phyloP scores from a whole-genome alignment of 2,888 invertebrate genomes.

The Noctuana brunneofusca region DNA sequence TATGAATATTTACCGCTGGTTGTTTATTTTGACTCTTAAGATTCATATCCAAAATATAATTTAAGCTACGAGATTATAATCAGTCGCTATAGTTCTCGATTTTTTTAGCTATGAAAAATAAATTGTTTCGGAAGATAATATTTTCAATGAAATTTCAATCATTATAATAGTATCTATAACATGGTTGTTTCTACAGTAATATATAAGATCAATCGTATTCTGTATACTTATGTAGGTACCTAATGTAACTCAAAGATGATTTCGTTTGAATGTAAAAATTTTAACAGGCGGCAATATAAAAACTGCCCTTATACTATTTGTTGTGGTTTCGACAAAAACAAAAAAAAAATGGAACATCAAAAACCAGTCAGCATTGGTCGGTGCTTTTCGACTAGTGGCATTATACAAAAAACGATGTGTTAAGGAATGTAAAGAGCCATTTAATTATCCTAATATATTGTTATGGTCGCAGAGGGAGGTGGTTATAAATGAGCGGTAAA shows the following conservation, averaged over 20 bases:
- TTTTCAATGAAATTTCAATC: too few relatives aligned
- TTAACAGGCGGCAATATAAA: constrained; percentile 67
- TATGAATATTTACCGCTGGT: too few relatives aligned
- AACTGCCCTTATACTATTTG: constrained; percentile 78
- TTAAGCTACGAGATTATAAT: neutral
- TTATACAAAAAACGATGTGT: constrained; percentile 79
- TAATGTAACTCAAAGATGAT: constrained; percentile 41
- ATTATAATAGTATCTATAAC: too few relatives aligned
- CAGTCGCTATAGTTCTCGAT: neutral
- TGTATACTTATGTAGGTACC: neutral
- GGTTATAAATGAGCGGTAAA: constrained; percentile 74
- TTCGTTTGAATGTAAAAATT: constrained; percentile 65
- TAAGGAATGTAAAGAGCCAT: constrained; percentile 83
- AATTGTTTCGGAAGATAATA: too few relatives aligned
- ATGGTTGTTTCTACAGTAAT: too few relatives aligned
- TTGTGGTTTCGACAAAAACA: constrained; percentile 77
- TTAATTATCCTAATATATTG: constrained; percentile 83
- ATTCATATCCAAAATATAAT: too few relatives aligned
- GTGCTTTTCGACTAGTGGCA: constrained; percentile 75
- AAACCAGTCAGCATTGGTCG: constrained; percentile 81
- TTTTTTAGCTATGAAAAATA: too few relatives aligned
- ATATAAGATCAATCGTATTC: too few relatives aligned
- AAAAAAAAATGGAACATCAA: constrained; percentile 69
- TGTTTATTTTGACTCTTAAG: too few relatives aligned
- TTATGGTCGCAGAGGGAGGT: constrained; percentile 77